Base-by-base conservation (phyloP, 2,888 invertebrate species). In the Alcis repandata region DNA sequence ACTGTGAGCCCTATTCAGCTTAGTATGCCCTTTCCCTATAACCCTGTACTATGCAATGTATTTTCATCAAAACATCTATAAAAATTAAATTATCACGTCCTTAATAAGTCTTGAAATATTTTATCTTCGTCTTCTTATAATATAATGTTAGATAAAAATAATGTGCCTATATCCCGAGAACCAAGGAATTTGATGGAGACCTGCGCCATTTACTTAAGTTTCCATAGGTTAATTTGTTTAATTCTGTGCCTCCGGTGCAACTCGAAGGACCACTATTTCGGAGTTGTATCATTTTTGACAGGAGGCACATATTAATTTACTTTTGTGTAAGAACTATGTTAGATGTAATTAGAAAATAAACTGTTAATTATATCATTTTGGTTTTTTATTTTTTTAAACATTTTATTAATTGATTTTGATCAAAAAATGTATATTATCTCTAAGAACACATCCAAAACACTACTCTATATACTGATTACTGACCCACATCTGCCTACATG, bases 271-370 rank as follows among this genome's bases (percentile, higher is more conserved):
- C n/a, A n/a, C n/a, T n/a, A n/a, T n/a, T n/a, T n/a, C n/a, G n/a
- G n/a, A n/a, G n/a, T n/a, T n/a, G n/a, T n/a, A n/a, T n/a, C n/a
- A n/a, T n/a, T n/a, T n/a, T n/a, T n/a, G n/a, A n/a, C n/a, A n/a
- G n/a, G n/a, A n/a, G n/a, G n/a, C n/a, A n/a, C n/a, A n/a, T n/a
- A n/a, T n/a, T n/a, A n/a, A 48, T 56, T 49, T 45, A 61, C 11
- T 45, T 58, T 57, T 45, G 22, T 63, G 19, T 63, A 57, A 58
- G 63, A 52, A 38, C 10, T 45, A 45, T 62, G 56, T 51, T 41
- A 52, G 33, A 10, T 58, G 45, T 63, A 58, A 52, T 63, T 63
- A 58, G 27, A 48, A 52, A 63, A 46, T 58, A 63, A 57, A 45
- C 27, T 32, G 38, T 45, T 60, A 45, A 52, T 22, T 51, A 54